These are phyloP conservation scores for Polypterus senegalus DNA, from an alignment of 2,113 vertebrate species.

Conservation along the genomic window DNA sequence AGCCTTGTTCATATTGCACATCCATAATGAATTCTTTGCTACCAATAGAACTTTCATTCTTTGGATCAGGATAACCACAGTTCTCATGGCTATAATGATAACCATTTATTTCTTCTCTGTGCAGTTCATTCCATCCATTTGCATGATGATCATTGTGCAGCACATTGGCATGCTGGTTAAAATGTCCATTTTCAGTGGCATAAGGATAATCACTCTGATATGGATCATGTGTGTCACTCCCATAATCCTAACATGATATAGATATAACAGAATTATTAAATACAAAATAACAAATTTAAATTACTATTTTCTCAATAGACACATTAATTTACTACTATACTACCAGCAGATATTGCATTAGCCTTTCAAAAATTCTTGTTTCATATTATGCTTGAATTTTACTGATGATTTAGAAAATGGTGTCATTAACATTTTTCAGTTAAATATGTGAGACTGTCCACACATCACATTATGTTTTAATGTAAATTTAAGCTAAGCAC, in stretches of 20 bases:
- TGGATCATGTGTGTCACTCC: conserved; percentile 27
- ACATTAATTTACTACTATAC: too few species aligned
- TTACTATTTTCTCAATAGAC: too few species aligned
- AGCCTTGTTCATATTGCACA: conserved; percentile 39
- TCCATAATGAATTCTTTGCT: conserved; percentile 42
- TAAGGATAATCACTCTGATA: conserved; percentile 41
- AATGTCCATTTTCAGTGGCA: conserved; percentile 27
- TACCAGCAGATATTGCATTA: too few species aligned
- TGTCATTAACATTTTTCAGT: too few species aligned
- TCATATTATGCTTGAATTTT: too few species aligned
- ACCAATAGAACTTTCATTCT: conserved; percentile 36
- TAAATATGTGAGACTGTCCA: too few species aligned
- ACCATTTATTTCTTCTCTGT: conserved; percentile 16
- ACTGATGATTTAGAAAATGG: too few species aligned
- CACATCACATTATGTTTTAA: too few species aligned
- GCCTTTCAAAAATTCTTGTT: too few species aligned
- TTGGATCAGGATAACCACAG: conserved; percentile 34
- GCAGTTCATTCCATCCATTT: conserved; percentile 49
- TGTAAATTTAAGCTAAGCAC: too few species aligned
- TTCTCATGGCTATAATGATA: conserved; percentile 40
- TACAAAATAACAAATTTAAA: too few species aligned
- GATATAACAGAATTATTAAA: too few species aligned
- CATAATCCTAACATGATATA: conserved; percentile 34
- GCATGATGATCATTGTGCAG: conserved; percentile 29
- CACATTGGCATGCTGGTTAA: conserved; percentile 29